Base-by-base conservation (phyloP, 2,888 invertebrate species). In the Orchestes rusci region DNA sequence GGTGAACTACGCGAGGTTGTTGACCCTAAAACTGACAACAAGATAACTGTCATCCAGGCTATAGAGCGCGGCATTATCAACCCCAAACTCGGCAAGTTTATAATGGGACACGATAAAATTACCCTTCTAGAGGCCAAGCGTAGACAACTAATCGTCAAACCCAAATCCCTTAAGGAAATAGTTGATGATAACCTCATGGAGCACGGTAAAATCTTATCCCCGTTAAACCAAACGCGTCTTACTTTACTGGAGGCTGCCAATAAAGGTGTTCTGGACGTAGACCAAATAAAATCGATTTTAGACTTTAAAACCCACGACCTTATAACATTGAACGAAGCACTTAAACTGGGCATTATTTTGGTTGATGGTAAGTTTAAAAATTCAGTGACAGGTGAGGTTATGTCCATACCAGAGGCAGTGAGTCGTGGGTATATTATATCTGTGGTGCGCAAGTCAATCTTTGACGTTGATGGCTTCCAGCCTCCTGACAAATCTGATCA, bases 121-220 rank as follows among this genome's bases (percentile, higher is more conserved):
- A 74, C 82, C 18, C 80, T 90, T 58, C 76, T 78, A 60, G 87
- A 92, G 61, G 95, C 95, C n/a, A 81, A 84, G 58, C 77, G 79
- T 51, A 77, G 85, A 53, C 81, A 84, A 42, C 73, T 85, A 36
- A 87, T 95, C 56, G 76, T 83, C 39, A 91, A 90, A 70, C 93
- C 95, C 0, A 79, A 91, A 75, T 91, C 93, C n/a, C 73, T 97
- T 20, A 89, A 92, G 70, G 94, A 94, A 62, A 77, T 85, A 50
- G 80, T 82, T 57, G 89, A 90, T 66, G 75, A 80, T 59, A 82
- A 84, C 64, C 72, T 90, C 53, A 76, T 93, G 61, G 79, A 80
- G 38, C 69, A 70, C n/a, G 83, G 84, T 50, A 79, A 77, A 63
- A 84, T 95, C 53, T 74, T 80, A 39, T 92, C 94, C 58, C 86